These are phyloP conservation scores for Tachina grossa DNA, from an alignment of 2,888 invertebrate species.

Conservation along the genomic window DNA sequence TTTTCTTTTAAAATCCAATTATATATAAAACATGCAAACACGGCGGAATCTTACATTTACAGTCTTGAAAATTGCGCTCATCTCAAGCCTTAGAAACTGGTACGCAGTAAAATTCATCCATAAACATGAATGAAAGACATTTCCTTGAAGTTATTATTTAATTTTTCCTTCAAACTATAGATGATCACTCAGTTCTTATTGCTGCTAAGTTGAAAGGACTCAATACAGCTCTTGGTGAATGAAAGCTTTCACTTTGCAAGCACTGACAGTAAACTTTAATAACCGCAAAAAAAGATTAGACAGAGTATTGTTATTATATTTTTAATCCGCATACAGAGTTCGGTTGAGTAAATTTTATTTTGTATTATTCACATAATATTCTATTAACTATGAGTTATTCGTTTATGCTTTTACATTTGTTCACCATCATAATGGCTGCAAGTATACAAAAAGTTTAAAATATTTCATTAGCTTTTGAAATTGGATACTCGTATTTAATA, in stretches of 20 bases:
- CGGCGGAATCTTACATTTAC: background rate
- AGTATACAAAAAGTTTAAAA: too few species aligned
- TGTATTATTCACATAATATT: too few species aligned
- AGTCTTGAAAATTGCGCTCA: background rate
- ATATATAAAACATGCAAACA: constrained; percentile 23
- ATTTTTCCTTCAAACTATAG: background rate
- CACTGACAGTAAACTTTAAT: constrained; percentile 30
- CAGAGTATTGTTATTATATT: too few species aligned
- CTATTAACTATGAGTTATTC: too few species aligned
- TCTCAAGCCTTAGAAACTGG: background rate
- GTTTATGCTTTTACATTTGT: too few species aligned
- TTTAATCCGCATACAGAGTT: too few species aligned
- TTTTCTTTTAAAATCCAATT: constrained; percentile 37
- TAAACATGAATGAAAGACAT: background rate
- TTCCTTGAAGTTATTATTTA: background rate
- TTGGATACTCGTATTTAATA: too few species aligned
- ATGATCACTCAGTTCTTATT: background rate
- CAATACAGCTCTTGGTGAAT: constrained; percentile 13
- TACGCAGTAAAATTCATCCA: background rate
- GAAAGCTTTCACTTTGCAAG: constrained; percentile 21
- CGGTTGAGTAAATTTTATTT: too few species aligned
- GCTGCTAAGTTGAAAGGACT: background rate
- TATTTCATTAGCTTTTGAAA: too few species aligned
- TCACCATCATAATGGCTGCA: too few species aligned
- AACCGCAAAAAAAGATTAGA: background rate